These are phyloP conservation scores for Uropsilus gracilis DNA, from an alignment of 2,113 vertebrate species.

Conservation along the genomic window DNA sequence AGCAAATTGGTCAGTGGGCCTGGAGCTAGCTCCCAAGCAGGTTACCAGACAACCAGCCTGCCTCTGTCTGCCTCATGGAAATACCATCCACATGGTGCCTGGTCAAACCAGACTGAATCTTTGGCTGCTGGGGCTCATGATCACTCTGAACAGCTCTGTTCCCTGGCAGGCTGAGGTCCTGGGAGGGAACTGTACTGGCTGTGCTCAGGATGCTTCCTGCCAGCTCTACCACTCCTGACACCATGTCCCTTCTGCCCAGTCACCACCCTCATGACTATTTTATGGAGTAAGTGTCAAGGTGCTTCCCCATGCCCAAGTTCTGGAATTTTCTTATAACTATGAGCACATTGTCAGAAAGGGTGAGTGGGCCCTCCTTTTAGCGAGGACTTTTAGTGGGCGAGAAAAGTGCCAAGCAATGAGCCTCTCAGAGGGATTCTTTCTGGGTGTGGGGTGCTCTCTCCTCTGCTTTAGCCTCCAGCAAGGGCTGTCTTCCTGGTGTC, in stretches of 20 bases:
- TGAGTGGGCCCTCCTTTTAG: not conserved
- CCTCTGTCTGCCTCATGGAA: not conserved
- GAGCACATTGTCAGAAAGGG: not conserved
- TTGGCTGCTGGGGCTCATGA: not conserved
- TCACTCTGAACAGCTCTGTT: not conserved
- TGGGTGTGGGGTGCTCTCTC: accelerated
- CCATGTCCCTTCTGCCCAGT: not conserved
- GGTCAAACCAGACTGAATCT: not conserved
- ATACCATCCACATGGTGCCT: not conserved
- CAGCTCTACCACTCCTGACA: not conserved
- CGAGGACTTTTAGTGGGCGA: not conserved
- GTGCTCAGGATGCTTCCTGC: not conserved
- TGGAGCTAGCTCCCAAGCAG: not conserved
- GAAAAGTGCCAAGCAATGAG: accelerated
- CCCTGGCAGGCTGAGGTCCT: not conserved
- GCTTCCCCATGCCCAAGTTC: not conserved
- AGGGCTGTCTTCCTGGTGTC: not conserved
- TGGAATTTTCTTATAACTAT: not conserved
- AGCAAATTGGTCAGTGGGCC: accelerated
- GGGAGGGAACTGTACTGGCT: not conserved
- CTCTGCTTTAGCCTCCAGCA: not conserved
- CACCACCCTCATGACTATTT: not conserved
- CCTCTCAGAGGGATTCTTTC: not conserved
- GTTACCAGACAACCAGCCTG: not conserved
- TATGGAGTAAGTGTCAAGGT: not conserved